Evolutionary conservation across 2,797 vertebrate species (phyloP), one percentile per base, ranked within the genome.

Genomic region (Lepus townsendii): DNA sequence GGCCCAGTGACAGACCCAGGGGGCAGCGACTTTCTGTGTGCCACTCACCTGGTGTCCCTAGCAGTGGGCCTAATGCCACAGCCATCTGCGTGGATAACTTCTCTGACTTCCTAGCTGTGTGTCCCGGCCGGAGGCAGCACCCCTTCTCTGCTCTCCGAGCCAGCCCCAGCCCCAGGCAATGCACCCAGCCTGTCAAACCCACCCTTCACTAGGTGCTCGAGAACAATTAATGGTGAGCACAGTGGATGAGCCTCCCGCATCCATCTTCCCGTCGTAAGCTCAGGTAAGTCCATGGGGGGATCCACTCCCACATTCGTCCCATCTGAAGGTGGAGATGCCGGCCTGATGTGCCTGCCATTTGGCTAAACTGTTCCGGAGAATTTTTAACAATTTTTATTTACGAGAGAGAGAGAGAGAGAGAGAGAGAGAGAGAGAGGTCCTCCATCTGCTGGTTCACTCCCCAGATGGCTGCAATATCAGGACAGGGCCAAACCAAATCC

Each of bases 141-240:
- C 2, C 11, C 30, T 0, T 7, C 54, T 35, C 77, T 35, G 65
- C 50, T 60, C 35, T 73, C 62, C 42, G 42, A 57, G 19, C 84
- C 87, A 35, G 71, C 89, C 83, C 42, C 27, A 76, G 50, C 83
- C 20, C 38, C 1, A 4, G 26, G 30, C 66, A 19, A 26, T 7
- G 0, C 13, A 38, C 82, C 71, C 57, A 89, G 22, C 84, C 86
- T 93, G 83, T 90, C 68, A 88, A 97, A 83, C 71, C 95, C 66
- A 80, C 27, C 19, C 78, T 47, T 62, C 24, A 42, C 91, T 76
- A 88, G 85, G 78, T 96, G 71, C 93, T 52, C 30, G 77, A 73
- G 84, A 93, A 85, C 73, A 90, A 83, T 90, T 83, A 80, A 87
- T 62, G 78, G 84, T 27, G 60, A 76, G 88, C 90, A 38, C 14